phyloP scores from a whole-genome alignment of 2,888 invertebrate genomes.

The Nephrocerus scutellatus region DNA sequence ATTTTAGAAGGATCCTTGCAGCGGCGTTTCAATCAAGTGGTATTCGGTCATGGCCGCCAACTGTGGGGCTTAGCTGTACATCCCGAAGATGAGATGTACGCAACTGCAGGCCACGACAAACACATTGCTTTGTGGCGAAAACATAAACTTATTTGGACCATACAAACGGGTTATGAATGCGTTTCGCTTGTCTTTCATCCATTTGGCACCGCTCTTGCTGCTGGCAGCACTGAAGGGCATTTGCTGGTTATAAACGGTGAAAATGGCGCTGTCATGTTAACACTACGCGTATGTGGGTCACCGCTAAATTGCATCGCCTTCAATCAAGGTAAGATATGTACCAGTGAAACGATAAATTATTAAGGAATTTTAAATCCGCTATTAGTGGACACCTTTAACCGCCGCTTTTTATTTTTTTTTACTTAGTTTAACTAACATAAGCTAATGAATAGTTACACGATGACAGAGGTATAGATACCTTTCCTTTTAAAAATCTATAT shows the following conservation, averaged over 20 bases:
- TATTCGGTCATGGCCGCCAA: conserved; percentile 83
- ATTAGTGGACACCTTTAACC: neutral
- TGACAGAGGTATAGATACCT: no score
- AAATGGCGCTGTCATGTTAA: conserved; percentile 76
- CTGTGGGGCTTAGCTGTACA: conserved; percentile 83
- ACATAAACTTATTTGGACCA: conserved; percentile 79
- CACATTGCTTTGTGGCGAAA: conserved; percentile 86
- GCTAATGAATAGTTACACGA: neutral
- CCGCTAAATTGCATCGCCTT: conserved; percentile 80
- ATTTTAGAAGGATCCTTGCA: conserved; percentile 86
- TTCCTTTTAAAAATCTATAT: no score
- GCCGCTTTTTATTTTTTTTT: neutral
- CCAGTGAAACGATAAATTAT: neutral
- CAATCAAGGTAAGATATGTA: conserved; percentile 66
- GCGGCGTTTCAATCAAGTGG: conserved; percentile 76
- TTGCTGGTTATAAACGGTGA: conserved; percentile 79
- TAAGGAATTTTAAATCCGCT: neutral
- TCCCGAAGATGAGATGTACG: conserved; percentile 84
- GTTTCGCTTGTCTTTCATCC: conserved; percentile 83
- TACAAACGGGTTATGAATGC: conserved; percentile 84
- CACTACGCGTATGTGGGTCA: conserved; percentile 78
- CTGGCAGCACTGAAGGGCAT: conserved; percentile 85
- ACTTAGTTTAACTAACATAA: neutral
- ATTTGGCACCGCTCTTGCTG: conserved; percentile 77
- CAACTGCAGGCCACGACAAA: conserved; percentile 87